Base-by-base conservation (phyloP, 2,888 invertebrate species). In the Masnerella sp. region DNA sequence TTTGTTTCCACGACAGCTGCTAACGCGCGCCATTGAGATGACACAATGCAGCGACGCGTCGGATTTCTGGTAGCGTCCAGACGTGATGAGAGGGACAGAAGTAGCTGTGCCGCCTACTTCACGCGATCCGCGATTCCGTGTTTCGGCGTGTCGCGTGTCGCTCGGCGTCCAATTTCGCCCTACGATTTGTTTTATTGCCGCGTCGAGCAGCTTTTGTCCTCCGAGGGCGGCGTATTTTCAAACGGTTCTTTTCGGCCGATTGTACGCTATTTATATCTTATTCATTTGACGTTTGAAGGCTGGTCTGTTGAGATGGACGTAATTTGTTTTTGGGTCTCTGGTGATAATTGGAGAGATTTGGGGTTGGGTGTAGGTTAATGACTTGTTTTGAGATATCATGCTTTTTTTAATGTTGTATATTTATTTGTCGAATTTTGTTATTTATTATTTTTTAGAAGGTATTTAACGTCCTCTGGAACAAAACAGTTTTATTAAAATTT, bases 1-100 rank as follows among this genome's bases (percentile, higher is more conserved):
- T 84, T 83, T 83, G 81, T 81, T 83, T 81, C 81, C 79, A 78
- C 54, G 76, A 80, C 84, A 84, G 84, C 84, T 84, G 83, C 79
- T 71, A 69, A 76, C 72, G 49, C 49, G 40, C 49, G 51, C 70
- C 72, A 79, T 80, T 79, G 74, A 78, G 54, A 68, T 51, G 69
- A 70, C 30, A 84, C 81, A 84, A 84, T 83, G 51, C 80, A 71
- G 59, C 1, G 79, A 80, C 80, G 82, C 79, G 78, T 81, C 75
- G 77, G 77, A 83, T 83, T 84, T 81, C 78, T 78, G 64, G 71
- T 74, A 76, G 74, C 69, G 70, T 74, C 67, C 74, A 59, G 62
- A 75, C 52, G 14, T 14, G 30, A 47, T 32, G 58, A 73, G 68
- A 64, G 72, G 62, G 58, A 62, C 49, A 61, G 45, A 64, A 64